These are phyloP conservation scores for Acrobeloides nanus DNA, from an alignment of 2,888 invertebrate genomes.

Conservation along the genomic window DNA sequence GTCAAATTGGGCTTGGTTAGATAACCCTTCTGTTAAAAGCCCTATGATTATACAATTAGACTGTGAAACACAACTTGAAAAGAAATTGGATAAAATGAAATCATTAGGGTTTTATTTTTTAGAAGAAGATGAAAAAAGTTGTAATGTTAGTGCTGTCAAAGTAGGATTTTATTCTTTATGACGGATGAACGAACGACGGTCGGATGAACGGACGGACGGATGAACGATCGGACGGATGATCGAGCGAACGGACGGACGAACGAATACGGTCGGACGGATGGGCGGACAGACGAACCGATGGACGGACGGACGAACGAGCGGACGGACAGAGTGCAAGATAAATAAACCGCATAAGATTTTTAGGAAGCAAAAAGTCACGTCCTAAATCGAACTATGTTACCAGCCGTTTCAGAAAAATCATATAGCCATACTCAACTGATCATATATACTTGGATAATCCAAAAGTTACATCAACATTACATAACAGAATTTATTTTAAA, in stretches of 20 bases:
- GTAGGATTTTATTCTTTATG: conserved; percentile 5
- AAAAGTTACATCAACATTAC: conserved; percentile 29
- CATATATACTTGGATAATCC: conserved; percentile 41
- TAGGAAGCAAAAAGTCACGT: conserved; percentile 9
- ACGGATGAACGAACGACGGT: too few relatives aligned
- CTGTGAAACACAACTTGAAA: conserved; percentile 42
- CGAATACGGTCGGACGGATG: too few relatives aligned
- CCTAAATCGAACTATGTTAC: conserved; percentile 16
- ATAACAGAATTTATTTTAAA: conserved; percentile 36
- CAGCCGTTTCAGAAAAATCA: conserved; percentile 19
- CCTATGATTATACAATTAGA: conserved; percentile 50
- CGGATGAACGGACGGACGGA: too few relatives aligned
- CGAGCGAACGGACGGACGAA: too few relatives aligned
- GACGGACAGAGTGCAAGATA: too few relatives aligned
- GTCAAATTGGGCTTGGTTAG: conserved; percentile 50
- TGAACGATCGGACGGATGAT: too few relatives aligned
- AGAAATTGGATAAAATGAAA: conserved; percentile 36
- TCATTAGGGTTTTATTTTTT: conserved; percentile 45
- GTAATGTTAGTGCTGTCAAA: conserved; percentile 22
- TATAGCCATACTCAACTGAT: conserved; percentile 42
- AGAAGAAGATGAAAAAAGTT: conserved; percentile 21
- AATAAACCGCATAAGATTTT: neutral
- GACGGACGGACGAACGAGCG: too few relatives aligned
- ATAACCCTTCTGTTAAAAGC: conserved; percentile 15
- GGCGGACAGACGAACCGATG: too few relatives aligned